phyloP scores from a whole-genome alignment of 2,888 invertebrate species.

The Germaria angustata region DNA sequence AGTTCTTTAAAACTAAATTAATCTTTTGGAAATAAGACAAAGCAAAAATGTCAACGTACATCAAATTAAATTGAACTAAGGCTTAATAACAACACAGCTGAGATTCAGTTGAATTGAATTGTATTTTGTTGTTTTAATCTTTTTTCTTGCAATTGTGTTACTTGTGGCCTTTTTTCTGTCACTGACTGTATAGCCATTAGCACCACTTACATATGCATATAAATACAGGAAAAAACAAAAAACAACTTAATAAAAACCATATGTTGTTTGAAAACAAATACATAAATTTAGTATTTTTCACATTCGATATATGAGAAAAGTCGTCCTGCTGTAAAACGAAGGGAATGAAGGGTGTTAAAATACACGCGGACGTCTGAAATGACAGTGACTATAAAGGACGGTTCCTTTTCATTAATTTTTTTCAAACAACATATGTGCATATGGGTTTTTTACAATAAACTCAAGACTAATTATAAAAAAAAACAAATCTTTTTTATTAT shows the following conservation, averaged over 20 bases:
- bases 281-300: constrained; percentile 20
- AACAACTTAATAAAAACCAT: constrained; percentile 52
- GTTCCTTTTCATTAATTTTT: constrained; percentile 8
- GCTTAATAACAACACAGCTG: too few relatives aligned
- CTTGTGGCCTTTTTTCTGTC: background rate
- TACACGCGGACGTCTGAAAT: constrained; percentile 1
- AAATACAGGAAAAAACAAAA: constrained; percentile 28
- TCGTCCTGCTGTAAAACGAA: background rate
- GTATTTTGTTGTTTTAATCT: too few relatives aligned
- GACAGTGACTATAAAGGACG: constrained; percentile 9
- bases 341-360: constrained; percentile 23
- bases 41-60: too few relatives aligned
- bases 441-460: background rate
- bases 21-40: too few relatives aligned
- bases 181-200: background rate
- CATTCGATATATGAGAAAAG: background rate
- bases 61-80: too few relatives aligned
- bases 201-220: too few relatives aligned
- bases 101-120: too few relatives aligned
- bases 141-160: background rate
- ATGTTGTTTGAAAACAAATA: constrained; percentile 32
- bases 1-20: too few relatives aligned
- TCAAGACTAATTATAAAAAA: constrained; percentile 36
- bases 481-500: too few relatives aligned
- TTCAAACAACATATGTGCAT: constrained; percentile 34